A percentile compares a stretch with the other conserved stretches of the same genome.
phyloP scores from a whole-genome alignment of 2,888 invertebrate genomes.

The Neocrepidodera transversa region DNA sequence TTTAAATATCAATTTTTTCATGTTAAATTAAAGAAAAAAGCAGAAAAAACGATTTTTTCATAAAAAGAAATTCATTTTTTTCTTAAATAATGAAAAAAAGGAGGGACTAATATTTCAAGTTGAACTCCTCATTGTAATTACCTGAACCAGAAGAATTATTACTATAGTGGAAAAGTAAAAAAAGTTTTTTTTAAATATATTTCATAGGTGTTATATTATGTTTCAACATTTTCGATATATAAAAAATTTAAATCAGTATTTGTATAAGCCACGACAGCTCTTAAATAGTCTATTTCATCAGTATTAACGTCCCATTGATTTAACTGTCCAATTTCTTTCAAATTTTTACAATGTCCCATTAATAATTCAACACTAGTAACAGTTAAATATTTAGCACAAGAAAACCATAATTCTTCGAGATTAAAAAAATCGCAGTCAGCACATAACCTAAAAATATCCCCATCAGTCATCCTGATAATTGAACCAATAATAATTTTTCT shows the following conservation, averaged over 20 bases:
- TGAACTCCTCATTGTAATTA: too few species aligned
- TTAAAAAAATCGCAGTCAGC: conserved; percentile 69
- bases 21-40: too few species aligned
- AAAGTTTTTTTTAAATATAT: too few species aligned
- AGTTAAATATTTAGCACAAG: conserved; percentile 71
- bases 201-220: too few species aligned
- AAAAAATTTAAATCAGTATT: conserved; percentile 72
- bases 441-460: conserved; percentile 72
- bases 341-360: conserved; percentile 72
- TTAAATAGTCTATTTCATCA: conserved; percentile 72
- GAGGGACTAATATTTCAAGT: too few species aligned
- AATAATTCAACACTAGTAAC: conserved; percentile 69
- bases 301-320: conserved; percentile 73
- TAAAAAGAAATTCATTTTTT: too few species aligned
- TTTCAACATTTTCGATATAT: conserved; percentile 53
- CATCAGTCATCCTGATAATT: conserved; percentile 70
- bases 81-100: too few species aligned
- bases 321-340: conserved; percentile 69
- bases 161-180: background rate
- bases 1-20: too few species aligned
- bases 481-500: conserved; percentile 72
- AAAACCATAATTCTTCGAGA: conserved; percentile 74
- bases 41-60: too few species aligned
- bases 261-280: conserved; percentile 69
- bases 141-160: background rate